phyloP scores from a whole-genome alignment of 2,113 vertebrate species.

The Phainopepla nitens region DNA sequence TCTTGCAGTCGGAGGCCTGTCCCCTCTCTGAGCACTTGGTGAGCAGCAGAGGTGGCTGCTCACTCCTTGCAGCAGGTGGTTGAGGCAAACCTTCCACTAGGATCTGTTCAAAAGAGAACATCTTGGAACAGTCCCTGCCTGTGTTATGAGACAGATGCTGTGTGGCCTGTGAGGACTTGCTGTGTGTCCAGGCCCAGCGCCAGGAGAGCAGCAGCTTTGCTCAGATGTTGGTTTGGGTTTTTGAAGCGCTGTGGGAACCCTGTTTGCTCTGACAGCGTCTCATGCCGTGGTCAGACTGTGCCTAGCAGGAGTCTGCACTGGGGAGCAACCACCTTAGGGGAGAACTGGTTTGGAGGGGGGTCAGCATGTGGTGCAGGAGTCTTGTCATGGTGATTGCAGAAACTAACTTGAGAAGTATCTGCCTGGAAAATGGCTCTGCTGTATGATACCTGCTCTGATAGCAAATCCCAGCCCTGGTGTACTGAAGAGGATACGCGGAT shows the following conservation, averaged over 20 bases:
- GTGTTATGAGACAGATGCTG: not conserved
- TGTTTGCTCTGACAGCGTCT: not conserved
- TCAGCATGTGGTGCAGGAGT: not conserved
- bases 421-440: not conserved
- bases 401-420: not conserved
- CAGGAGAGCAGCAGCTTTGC: not conserved
- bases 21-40: not conserved
- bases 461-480: not conserved
- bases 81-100: not conserved
- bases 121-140: not conserved
- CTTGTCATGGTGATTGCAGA: not conserved
- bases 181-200: not conserved
- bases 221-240: not conserved
- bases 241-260: not conserved
- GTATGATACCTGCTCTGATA: not conserved
- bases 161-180: conserved; percentile 16
- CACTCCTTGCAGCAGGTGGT: not conserved
- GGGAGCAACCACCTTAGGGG: not conserved
- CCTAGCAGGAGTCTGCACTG: not conserved
- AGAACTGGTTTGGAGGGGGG: not conserved
- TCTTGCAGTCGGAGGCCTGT: not conserved
- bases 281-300: rapidly evolving
- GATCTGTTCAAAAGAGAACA: not conserved
- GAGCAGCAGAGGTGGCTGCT: not conserved
- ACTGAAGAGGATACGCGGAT: not conserved